A percentile compares a stretch with the other conserved stretches of the same genome.
phyloP scores from a whole-genome alignment of 53 echinoderm and acorn worm genomes.

The Arbacia lixula region DNA sequence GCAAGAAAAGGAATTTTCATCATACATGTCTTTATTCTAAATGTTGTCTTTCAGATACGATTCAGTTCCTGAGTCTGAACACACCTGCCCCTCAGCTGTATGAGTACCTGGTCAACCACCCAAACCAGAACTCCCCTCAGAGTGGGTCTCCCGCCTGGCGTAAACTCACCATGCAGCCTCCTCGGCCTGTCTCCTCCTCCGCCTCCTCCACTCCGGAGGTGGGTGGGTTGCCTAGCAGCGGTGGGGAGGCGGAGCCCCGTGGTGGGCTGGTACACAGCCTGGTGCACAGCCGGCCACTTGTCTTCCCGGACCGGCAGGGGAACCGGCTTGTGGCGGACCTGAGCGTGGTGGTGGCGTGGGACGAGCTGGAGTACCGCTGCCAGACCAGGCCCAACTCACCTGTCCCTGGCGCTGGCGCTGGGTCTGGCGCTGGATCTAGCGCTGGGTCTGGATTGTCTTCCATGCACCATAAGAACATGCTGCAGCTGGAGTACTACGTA shows the following conservation, averaged over 20 bases:
- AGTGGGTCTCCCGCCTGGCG: slow-evolving; percentile 53
- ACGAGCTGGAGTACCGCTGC: slow-evolving; percentile 66
- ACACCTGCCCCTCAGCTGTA: slow-evolving; percentile 84
- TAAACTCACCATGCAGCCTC: slow-evolving; percentile 11
- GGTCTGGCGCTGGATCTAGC: neutral
- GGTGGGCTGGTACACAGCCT: slow-evolving; percentile 14
- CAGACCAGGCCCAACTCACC: slow-evolving; percentile 77
- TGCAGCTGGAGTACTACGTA: slow-evolving; percentile 89
- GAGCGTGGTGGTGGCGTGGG: slow-evolving; percentile 77
- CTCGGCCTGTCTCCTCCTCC: slow-evolving; percentile 4
- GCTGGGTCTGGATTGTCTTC: too few species aligned
- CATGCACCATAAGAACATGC: slow-evolving; percentile 76
- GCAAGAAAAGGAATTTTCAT: slow-evolving; percentile 65
- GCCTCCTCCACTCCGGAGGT: slow-evolving; percentile 23
- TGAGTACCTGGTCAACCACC: slow-evolving; percentile 82
- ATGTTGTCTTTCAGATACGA: slow-evolving; percentile 55
- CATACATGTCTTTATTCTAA: too few species aligned
- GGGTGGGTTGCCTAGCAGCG: neutral
- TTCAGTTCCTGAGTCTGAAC: slow-evolving; percentile 87
- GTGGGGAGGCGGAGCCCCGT: neutral
- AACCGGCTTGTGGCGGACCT: slow-evolving; percentile 56
- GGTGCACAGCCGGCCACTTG: neutral
- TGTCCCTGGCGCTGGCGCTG: slow-evolving; percentile 41
- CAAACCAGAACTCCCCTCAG: too few species aligned
- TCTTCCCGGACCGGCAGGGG: slow-evolving; percentile 12